Conservation (phyloP, 2,113 vertebrate genomes). For the Hucho hucho region DNA sequence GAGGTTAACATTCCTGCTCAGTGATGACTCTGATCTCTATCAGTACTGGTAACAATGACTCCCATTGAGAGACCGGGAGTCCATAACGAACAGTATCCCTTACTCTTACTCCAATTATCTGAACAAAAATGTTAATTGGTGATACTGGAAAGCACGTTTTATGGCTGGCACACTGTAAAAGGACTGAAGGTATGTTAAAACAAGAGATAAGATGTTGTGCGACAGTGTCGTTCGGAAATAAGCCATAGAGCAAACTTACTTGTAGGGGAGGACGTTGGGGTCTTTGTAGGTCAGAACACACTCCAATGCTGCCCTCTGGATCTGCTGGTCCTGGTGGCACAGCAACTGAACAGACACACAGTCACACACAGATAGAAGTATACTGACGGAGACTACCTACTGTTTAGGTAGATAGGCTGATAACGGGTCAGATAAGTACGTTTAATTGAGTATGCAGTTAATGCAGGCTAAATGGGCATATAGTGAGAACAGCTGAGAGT, state of each 20-base stretch:
- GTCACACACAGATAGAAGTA: not conserved
- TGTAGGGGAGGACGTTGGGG: conserved; percentile 86
- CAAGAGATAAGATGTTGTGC: not conserved
- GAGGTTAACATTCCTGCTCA: conserved; percentile 47
- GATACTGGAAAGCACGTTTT: not conserved
- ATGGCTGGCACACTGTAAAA: not conserved
- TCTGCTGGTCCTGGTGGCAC: conserved; percentile 89
- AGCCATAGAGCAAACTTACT: conserved; percentile 68
- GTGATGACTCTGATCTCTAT: conserved; percentile 31
- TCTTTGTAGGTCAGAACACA: conserved; percentile 93
- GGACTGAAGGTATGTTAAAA: not conserved
- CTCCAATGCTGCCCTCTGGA: conserved; percentile 87
- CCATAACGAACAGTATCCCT: not conserved
- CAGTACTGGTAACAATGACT: conserved; percentile 30
- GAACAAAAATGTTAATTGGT: not conserved
- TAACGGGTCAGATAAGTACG: too few relatives aligned
- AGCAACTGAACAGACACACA: conserved; percentile 77
- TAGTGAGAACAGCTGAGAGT: too few relatives aligned
- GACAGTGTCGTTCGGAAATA: too few relatives aligned
- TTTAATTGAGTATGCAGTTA: too few relatives aligned
- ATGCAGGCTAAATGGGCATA: too few relatives aligned
- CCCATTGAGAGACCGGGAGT: conserved; percentile 23
- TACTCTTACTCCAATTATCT: not conserved
- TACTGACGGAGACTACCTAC: not conserved
- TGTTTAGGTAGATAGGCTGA: too few relatives aligned